Base-by-base conservation (phyloP, 2,113 vertebrate species). In the Podocnemis expansa region DNA sequence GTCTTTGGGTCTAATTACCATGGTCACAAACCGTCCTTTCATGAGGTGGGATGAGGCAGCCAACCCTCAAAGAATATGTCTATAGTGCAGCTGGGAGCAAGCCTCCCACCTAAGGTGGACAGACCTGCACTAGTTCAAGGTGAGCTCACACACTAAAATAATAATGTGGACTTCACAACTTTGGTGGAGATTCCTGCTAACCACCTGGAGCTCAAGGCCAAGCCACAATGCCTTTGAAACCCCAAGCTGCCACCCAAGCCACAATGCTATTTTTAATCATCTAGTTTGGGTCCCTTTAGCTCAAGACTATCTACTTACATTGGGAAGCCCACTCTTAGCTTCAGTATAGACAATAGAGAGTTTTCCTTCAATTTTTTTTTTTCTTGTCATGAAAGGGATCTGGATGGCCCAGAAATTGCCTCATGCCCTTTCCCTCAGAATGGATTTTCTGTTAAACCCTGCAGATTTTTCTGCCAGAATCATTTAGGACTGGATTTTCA, bases 351-450 rank as follows among this genome's bases (percentile, higher is more conserved):
- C n/a, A 27, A 45, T 11, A 4, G 11, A 67, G 11, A 76, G 19
- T 47, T 27, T 67, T 84, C 4, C 4, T 10, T 51, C 52, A 75
- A 88, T 41, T 3, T 21, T 0, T 0, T 3, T 52, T 29, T 0
- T 0, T 3, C 49, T 29, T 91, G 34, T 0, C 67, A 49, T 52
- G 24, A 9, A 56, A 25, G 24, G 38, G 22, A 58, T 6, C 10
- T 29, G 13, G 34, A 52, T 54, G 94, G 88, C 31, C 3, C 2
- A 49, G 5, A 1, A 82, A 52, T 79, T 80, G 24, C 6, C 63
- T 16, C 45, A 25, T 2, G 49, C 2, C 34, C 87, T 73, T 85
- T 88, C 43, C n/a, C 6, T 21, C 70, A 2, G 24, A 45, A 76
- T 7, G 22, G 12, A 11, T 16, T 45, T 76, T 76, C 41, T 12